These are phyloP conservation scores for Streblospio benedicti DNA, from an alignment of 1,140 invertebrate species.

Conservation along the genomic window DNA sequence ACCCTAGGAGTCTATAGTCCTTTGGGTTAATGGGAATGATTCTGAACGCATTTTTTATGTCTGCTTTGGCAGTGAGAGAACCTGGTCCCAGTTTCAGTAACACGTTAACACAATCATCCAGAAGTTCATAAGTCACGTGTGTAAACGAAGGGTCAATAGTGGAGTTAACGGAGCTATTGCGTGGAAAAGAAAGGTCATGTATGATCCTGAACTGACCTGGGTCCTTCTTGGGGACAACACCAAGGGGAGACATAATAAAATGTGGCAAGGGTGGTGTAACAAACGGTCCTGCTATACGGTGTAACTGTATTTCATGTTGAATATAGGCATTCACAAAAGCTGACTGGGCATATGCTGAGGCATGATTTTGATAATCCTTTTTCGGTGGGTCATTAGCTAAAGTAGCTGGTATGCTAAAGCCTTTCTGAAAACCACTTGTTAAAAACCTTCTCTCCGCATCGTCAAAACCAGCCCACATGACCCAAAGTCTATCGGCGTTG, in stretches of 20 bases:
- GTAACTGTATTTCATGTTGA: too few species aligned
- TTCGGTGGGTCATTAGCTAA: too few species aligned
- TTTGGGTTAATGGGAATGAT: neutral
- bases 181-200: constrained; percentile 16
- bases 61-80: neutral
- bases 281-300: too few species aligned
- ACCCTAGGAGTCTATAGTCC: neutral
- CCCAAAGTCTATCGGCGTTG: too few species aligned
- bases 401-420: too few species aligned
- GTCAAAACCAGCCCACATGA: too few species aligned
- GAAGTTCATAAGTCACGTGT: neutral
- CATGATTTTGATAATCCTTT: too few species aligned
- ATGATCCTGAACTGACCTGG: constrained; percentile 15
- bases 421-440: too few species aligned
- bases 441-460: too few species aligned
- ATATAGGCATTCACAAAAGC: too few species aligned
- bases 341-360: too few species aligned
- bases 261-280: neutral
- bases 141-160: too few species aligned
- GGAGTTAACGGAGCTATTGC: constrained; percentile 9
- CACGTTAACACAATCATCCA: neutral
- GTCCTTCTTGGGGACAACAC: constrained; percentile 12
- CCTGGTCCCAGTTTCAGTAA: neutral
- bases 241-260: constrained; percentile 9
- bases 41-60: neutral